Evolutionary conservation across 2,888 invertebrate species (phyloP).

Genomic region (Autographa pulchrina): DNA sequence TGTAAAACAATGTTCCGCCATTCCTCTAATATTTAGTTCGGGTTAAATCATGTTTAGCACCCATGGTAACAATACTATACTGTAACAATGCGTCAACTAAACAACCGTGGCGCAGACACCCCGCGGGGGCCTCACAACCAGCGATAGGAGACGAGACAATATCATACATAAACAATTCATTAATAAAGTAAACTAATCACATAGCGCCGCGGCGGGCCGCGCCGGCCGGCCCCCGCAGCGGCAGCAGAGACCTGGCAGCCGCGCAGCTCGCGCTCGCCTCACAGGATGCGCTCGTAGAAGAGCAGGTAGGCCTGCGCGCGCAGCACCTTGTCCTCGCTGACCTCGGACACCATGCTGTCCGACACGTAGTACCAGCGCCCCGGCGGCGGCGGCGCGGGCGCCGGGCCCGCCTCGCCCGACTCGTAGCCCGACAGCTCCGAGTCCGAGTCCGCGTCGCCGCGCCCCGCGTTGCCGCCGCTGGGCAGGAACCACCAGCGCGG

Average conservation of each 20-base stretch:
- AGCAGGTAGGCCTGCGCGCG: slow-evolving; percentile 97
- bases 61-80: slow-evolving; percentile 48
- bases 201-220: slow-evolving; percentile 17
- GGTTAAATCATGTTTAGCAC: slow-evolving; percentile 39
- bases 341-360: slow-evolving; percentile 96
- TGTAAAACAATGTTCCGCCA: slow-evolving; percentile 22
- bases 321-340: slow-evolving; percentile 94
- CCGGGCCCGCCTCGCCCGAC: slow-evolving; percentile 83
- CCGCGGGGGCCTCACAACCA: slow-evolving; percentile 37
- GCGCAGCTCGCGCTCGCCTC: slow-evolving; percentile 71
- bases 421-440: slow-evolving; percentile 89
- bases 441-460: slow-evolving; percentile 87
- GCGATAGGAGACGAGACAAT: slow-evolving; percentile 41
- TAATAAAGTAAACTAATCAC: slow-evolving; percentile 51
- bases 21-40: slow-evolving; percentile 14
- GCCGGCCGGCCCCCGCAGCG: slow-evolving; percentile 40
- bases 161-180: slow-evolving; percentile 59
- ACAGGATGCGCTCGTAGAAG: slow-evolving; percentile 98
- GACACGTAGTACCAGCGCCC: slow-evolving; percentile 98
- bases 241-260: too few species aligned
- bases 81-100: slow-evolving; percentile 43
- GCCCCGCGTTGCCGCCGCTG: slow-evolving; percentile 88
- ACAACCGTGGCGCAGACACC: slow-evolving; percentile 15
- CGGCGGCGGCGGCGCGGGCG: slow-evolving; percentile 82
- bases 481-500: slow-evolving; percentile 93